Base-by-base conservation (phyloP, 2,797 vertebrate genomes). In the Sebastes nivosus region DNA sequence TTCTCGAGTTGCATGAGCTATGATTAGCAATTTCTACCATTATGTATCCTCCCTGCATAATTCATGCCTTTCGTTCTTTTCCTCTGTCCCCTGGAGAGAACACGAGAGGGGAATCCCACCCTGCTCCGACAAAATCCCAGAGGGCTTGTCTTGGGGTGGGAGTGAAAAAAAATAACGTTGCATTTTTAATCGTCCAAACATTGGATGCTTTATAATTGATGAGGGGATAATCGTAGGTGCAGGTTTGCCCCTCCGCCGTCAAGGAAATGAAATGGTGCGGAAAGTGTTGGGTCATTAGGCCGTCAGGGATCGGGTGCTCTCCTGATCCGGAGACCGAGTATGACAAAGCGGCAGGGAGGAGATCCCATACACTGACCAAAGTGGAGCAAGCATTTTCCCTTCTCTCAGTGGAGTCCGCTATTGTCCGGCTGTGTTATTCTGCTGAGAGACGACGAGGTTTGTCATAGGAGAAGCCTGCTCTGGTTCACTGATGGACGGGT, bases 1-100 rank as follows among this genome's bases (percentile, higher is more conserved):
- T 78, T 93, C 94, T 96, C 87, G 34, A 64, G 88, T 96, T 92
- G 84, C 96, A 55, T 74, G 76, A 91, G 77, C 95, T 94, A 94
- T 91, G 93, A 94, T 95, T 92, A 93, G 92, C 88, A 86, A 94
- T 95, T 96, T 95, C 89, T 92, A 67, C 88, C 83, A 90, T 93
- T 95, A 94, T 94, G 92, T 91, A 90, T 94, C 87, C 78, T 34
- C 81, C 67, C 65, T 96, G 85, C 89, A 96, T 95, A 93, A 96
- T 96, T 94, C 65, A 96, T 88, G 81, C 18, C 61, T 72, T 77
- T 78, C n/a, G 90, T 88, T 91, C 84, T 81, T 86, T 91, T 72
- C 66, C 61, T 83, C 79, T 59, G 67, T 88, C 75, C 86, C 77
- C 77, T 65, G 70, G 84, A 92, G 88, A 85, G 90, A 95, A 95